Percentiles rank a stretch among this genome's conserved stretches.
Conservation (phyloP, 2,113 vertebrate genomes). For the Leiothrix lutea region DNA sequence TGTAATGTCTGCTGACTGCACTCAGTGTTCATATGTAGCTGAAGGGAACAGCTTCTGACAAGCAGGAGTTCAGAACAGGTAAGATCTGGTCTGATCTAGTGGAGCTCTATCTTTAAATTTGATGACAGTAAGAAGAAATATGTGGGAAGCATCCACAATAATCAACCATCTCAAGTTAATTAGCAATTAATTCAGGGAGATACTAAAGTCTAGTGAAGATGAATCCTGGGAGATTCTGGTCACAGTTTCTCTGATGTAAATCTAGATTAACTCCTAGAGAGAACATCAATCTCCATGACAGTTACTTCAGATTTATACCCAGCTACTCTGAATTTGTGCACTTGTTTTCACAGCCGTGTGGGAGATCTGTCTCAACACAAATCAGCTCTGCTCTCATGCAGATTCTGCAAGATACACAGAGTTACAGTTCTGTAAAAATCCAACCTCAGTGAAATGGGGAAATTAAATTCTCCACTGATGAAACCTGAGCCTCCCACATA, state of each 20-base stretch:
- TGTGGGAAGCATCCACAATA: constrained; percentile 35
- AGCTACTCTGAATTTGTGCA: constrained; percentile 43
- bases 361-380: constrained; percentile 62
- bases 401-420: constrained; percentile 31
- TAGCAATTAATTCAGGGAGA: constrained; percentile 54
- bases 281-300: constrained; percentile 44
- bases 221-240: constrained; percentile 48
- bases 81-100: background rate
- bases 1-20: background rate
- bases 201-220: constrained; percentile 35
- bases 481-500: constrained; percentile 1
- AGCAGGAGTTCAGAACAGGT: background rate
- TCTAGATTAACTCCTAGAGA: constrained; percentile 37
- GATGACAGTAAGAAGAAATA: background rate
- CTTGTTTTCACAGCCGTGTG: constrained; percentile 49
- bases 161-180: constrained; percentile 38
- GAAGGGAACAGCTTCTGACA: background rate
- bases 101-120: background rate
- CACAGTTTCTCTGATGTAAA: constrained; percentile 29
- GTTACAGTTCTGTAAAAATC: constrained; percentile 29
- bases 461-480: constrained; percentile 3
- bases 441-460: background rate
- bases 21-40: background rate
- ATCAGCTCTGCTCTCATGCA: constrained; percentile 45
- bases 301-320: constrained; percentile 49